Conservation (phyloP, 2,888 invertebrate species). For the Drosophila nr. medialis region DNA sequence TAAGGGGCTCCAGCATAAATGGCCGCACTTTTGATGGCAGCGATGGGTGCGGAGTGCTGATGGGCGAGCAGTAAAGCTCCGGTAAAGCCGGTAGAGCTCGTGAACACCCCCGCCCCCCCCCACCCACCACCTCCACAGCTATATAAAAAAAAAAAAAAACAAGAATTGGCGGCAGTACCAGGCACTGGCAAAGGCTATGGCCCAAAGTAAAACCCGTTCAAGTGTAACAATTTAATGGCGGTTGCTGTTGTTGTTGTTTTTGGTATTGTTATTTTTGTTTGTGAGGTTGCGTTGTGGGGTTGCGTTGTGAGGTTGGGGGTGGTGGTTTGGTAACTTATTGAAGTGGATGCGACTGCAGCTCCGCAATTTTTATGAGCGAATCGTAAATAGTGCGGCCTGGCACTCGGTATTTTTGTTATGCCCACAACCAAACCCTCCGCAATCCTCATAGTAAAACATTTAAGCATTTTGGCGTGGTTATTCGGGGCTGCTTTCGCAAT, state of each 20-base stretch:
- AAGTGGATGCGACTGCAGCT: constrained; percentile 51
- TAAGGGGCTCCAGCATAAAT: constrained; percentile 36
- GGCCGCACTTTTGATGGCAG: constrained; percentile 22
- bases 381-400: constrained; percentile 62
- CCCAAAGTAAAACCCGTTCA: constrained; percentile 79
- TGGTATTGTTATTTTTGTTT: constrained; percentile 38
- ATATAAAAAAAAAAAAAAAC: constrained; percentile 27
- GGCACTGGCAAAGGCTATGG: constrained; percentile 61
- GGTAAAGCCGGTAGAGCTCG: constrained; percentile 13
- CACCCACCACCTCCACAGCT: constrained; percentile 4
- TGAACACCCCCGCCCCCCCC: too few relatives aligned
- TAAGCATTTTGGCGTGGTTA: constrained; percentile 55
- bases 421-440: background rate
- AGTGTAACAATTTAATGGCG: constrained; percentile 82
- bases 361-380: constrained; percentile 67
- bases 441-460: constrained; percentile 47
- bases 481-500: constrained; percentile 53
- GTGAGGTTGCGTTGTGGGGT: constrained; percentile 2
- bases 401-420: constrained; percentile 31
- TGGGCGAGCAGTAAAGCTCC: constrained; percentile 6
- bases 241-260: constrained; percentile 63
- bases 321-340: constrained; percentile 41
- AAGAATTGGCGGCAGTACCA: constrained; percentile 38
- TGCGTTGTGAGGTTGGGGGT: background rate
- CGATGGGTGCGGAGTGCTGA: background rate